phyloP scores from a whole-genome alignment of 2,113 vertebrate species.

The Oreochromis aureus region DNA sequence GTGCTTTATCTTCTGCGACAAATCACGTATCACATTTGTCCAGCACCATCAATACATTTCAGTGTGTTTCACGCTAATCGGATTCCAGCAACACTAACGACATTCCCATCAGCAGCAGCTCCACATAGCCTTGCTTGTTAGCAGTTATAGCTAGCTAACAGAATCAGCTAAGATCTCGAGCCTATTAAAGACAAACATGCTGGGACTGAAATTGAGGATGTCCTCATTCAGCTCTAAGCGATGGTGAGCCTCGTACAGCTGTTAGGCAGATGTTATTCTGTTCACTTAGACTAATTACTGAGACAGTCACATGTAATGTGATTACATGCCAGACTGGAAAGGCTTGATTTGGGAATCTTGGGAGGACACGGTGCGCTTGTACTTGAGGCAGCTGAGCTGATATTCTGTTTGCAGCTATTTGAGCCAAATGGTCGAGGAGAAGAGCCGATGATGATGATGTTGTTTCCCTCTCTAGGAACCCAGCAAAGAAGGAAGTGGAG shows the following conservation, averaged over 20 bases:
- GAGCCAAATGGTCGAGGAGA: not conserved
- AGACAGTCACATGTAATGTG: not conserved
- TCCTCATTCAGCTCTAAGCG: not conserved
- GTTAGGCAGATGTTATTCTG: not conserved
- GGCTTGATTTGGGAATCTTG: not conserved
- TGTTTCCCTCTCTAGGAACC: constrained; percentile 59
- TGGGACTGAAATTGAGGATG: not conserved
- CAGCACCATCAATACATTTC: not conserved
- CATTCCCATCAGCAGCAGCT: not conserved
- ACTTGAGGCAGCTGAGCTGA: not conserved
- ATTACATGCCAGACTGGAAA: not conserved
- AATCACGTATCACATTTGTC: not conserved
- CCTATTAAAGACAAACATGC: not conserved
- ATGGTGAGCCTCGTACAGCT: not conserved
- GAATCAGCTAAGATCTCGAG: not conserved
- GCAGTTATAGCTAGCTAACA: not conserved
- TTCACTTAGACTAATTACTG: not conserved
- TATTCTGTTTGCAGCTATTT: not conserved
- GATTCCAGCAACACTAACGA: not conserved
- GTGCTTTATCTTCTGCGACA: not conserved
- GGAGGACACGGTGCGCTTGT: not conserved
- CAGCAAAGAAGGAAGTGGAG: constrained; percentile 72
- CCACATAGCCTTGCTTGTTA: not conserved
- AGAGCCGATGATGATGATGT: not conserved
- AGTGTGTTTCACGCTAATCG: not conserved